These are phyloP conservation scores for Holacanthus passer DNA, from an alignment of 2,113 vertebrate genomes.

Conservation along the genomic window DNA sequence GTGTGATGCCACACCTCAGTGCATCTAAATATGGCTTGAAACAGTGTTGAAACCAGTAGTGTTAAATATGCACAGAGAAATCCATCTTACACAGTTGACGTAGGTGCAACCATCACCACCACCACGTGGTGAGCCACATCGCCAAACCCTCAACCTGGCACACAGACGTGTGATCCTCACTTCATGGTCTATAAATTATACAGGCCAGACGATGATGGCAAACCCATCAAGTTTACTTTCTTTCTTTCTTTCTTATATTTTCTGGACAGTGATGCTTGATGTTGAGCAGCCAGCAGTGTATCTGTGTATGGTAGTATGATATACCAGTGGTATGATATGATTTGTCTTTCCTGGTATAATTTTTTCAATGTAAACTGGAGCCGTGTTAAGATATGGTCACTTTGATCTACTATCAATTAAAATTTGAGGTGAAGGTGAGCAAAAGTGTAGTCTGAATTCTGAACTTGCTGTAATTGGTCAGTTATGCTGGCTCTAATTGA, in stretches of 20 bases:
- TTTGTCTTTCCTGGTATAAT: too few species aligned
- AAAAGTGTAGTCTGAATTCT: too few species aligned
- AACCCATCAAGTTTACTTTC: constrained; percentile 28
- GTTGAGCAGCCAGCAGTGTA: not conserved
- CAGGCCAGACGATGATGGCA: constrained; percentile 47
- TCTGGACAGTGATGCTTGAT: not conserved
- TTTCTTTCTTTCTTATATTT: constrained; percentile 10
- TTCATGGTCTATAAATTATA: constrained; percentile 68
- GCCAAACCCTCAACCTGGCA: constrained; percentile 69
- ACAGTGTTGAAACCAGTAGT: constrained; percentile 68
- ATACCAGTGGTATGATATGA: too few species aligned
- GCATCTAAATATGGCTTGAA: constrained; percentile 68
- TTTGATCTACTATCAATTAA: too few species aligned
- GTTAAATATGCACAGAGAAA: constrained; percentile 84
- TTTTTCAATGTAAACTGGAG: too few species aligned
- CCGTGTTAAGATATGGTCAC: too few species aligned
- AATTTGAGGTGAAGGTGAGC: too few species aligned
- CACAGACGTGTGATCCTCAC: constrained; percentile 77
- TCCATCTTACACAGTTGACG: constrained; percentile 65
- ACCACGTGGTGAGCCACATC: constrained; percentile 65
- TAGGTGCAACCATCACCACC: constrained; percentile 41
- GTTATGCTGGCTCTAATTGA: too few species aligned
- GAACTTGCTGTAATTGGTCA: too few species aligned
- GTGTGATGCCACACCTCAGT: constrained; percentile 44
- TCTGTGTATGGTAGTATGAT: not conserved